These are phyloP conservation scores for Sipha flava DNA, from an alignment of 1,140 invertebrate species.

Conservation along the genomic window DNA sequence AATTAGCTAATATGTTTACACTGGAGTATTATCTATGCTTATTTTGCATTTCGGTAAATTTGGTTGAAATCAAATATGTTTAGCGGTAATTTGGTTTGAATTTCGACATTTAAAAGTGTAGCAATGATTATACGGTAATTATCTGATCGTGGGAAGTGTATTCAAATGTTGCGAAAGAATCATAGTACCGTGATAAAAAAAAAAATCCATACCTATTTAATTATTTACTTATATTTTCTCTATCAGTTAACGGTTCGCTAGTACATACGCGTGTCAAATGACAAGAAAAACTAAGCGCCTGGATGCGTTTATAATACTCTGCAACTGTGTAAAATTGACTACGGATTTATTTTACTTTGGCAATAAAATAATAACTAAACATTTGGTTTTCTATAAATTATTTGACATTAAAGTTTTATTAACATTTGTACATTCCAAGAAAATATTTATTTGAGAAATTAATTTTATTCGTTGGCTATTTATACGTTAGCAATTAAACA, in stretches of 20 bases:
- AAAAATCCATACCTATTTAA: background rate
- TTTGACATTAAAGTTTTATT: background rate
- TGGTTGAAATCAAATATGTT: background rate
- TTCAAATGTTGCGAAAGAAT: conserved; percentile 5
- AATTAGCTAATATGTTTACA: no score
- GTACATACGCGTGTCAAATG: conserved; percentile 19
- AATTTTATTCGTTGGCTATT: no score
- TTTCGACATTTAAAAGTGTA: conserved; percentile 6
- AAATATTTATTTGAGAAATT: no score
- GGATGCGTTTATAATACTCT: conserved; percentile 6
- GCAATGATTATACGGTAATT: background rate
- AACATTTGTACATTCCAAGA: no score
- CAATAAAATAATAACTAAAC: background rate
- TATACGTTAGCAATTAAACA: no score
- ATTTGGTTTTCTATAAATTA: background rate
- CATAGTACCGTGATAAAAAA: background rate
- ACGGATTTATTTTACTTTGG: background rate
- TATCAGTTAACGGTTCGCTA: background rate
- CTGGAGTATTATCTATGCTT: background rate
- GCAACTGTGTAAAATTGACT: background rate
- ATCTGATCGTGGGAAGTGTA: background rate
- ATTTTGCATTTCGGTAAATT: background rate
- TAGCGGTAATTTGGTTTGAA: background rate
- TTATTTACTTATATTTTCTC: conserved; percentile 20
- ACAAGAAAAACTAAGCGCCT: background rate